These are phyloP conservation scores for Papio anubis DNA, from an alignment of 2,113 vertebrate species.

Conservation along the genomic window DNA sequence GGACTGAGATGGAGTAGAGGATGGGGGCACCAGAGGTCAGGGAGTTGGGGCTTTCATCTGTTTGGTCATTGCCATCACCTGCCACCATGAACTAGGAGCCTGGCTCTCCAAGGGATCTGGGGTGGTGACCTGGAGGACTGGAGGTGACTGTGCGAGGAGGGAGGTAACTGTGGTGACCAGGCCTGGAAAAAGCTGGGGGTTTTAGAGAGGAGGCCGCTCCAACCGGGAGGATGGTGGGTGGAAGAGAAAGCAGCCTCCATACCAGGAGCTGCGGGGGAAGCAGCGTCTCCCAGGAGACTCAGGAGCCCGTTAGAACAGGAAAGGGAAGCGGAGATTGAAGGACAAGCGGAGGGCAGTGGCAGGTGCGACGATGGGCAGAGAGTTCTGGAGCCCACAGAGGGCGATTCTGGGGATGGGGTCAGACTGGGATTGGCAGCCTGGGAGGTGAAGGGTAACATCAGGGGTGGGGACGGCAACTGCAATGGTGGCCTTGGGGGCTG, in stretches of 20 bases:
- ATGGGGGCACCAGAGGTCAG: background rate
- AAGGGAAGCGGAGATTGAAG: background rate
- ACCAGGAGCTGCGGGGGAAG: background rate
- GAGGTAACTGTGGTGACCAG: background rate
- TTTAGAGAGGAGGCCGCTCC: background rate
- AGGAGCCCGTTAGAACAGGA: background rate
- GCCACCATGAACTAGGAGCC: background rate
- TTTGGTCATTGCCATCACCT: background rate
- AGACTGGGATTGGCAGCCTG: background rate
- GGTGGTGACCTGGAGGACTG: background rate
- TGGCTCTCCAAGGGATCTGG: background rate
- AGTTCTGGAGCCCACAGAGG: background rate
- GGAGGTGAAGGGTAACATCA: background rate
- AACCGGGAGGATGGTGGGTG: background rate
- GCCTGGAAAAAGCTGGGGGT: background rate
- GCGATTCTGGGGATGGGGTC: too few species aligned
- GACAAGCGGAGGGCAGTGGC: rapidly evolving
- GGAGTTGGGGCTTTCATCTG: background rate
- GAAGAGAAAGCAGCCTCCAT: background rate
- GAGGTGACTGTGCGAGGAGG: background rate
- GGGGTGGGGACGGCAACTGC: rapidly evolving
- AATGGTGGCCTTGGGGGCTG: background rate
- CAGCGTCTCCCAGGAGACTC: background rate
- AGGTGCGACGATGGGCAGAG: rapidly evolving
- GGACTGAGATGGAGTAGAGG: background rate